Base-by-base conservation (phyloP, 2,797 vertebrate species). In the Anguilla obscura region DNA sequence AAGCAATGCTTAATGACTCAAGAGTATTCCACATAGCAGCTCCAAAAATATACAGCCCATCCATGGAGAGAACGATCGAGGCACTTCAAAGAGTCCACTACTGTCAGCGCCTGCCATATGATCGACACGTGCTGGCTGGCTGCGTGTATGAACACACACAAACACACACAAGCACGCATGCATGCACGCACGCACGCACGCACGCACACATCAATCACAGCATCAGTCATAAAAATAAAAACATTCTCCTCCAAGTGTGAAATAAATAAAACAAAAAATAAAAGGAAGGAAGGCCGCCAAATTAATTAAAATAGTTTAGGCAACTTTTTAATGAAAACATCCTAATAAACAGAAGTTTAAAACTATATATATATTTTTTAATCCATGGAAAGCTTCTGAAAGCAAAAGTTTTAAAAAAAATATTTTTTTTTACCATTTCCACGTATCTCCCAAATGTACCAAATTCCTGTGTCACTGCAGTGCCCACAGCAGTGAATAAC, bases 91-190 rank as follows among this genome's bases (percentile, higher is more conserved):
- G 63, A 58, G 83, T 76, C 30, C 66, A 58, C 52, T 50, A 45
- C 83, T 48, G 24, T 16, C 30, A 50, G 50, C 50, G 21, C 5
- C 8, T 16, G 82, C 12, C 30, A 60, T 58, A 18, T 85, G 63
- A 85, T 85, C 87, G 76, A 60, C 27, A 56, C 21, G 8, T 45
- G 52, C 21, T 83, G 60, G 36, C 80, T 71, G 60, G 24, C 63
- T 54, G 48, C 12, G 21, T 12, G 63, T 24, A 60, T 36, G 83
- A 33, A 85, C 63, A 85, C 82, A 66, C 58, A 84, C 58, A 83
- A 24, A 84, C 86, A 84, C 86, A 87, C 79, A 87, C 86, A 88
- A 48, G 16, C 66, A 85, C 82, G 54, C 82, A 24, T 24, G 58
- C 83, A 84, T 50, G 7, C 82, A 24, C 45, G 58, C 83, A 84